Evolutionary conservation across 2,797 vertebrate species (phyloP), one percentile per base, ranked within the genome.

Genomic region (Smutsia gigantea): DNA sequence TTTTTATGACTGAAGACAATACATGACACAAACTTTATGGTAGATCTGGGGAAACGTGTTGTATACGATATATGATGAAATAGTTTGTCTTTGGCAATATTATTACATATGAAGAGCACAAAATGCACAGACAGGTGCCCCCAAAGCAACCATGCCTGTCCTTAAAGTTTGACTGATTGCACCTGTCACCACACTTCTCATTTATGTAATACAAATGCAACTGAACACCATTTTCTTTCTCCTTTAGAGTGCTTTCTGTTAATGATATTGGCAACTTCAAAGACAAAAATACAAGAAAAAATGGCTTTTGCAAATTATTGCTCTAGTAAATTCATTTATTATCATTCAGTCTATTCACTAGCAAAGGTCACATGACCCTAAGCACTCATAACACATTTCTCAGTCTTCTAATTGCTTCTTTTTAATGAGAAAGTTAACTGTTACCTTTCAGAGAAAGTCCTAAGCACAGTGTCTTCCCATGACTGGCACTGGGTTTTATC

Each of bases 1-100:
- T 98, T 99, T 99, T 99, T 99, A 99, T 99, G 99, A 99, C 99
- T 99, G 99, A 99, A 99, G 99, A 99, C 99, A 99, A 99, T 99
- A 99, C 99, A 99, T 99, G 99, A 99, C 99, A 99, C 99, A 99
- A 99, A 99, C 99, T 99, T 99, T 99, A 99, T 99, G 99, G 99
- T 99, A 99, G 98, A 98, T 99, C 99, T 99, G 99, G 99, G 99
- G 98, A 98, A 83, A 98, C 98, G 99, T 99, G 99, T 99, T 99
- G 99, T 99, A 99, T 99, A 99, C 99, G 99, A 98, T 99, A 99
- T 99, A 98, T 98, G 98, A 99, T 99, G 99, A 99, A 99, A 99
- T 99, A 98, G 99, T 99, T 99, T 99, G 98, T 99, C 99, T 99
- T 99, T 99, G 99, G 99, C 99, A 99, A 99, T 99, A 99, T 99